Base-by-base conservation (phyloP, 1,140 invertebrate genomes). In the Dendrolimus punctatus region DNA sequence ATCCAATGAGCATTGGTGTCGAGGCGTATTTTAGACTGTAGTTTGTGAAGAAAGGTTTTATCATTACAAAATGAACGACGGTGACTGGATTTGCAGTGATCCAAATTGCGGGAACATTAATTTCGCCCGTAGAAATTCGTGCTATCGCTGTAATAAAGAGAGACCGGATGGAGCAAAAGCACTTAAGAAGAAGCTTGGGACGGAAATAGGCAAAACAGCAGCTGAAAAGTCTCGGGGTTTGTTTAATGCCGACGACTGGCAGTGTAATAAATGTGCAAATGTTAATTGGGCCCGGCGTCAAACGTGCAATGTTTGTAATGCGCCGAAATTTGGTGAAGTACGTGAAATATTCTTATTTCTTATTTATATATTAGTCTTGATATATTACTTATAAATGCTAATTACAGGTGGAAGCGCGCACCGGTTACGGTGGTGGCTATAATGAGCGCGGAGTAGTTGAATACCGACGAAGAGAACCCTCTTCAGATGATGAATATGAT, bases 161-260 rank as follows among this genome's bases (percentile, higher is more conserved):
- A 83, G 88, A 80, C 89, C 91, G 80, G 89, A 89, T 73, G 76
- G 66, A 50, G 66, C 51, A 36, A 88, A 87, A 58, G 53, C 73
- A 5, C 92, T 69, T 75, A 95, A 96, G 78, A 97, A 97, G 80
- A 97, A 97, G 88, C 90, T 98, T 53, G 97, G 97, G 1, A 95
- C 95, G 60, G 98, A 99, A 89, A 99, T 99, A 69, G 99, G 98
- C 3, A 99, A 99, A 89, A 94, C 94, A 45, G 95, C 97, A 23
- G 98, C 99, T 5, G 98, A 99, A 78, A 99, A 99, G 87, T 99
- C 97, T 65, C 93, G 97, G 68, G 99, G 99, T 8, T 89, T 99
- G n/a, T 98, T 96, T 77, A 96, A 96, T 88, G 98, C 98, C 50
- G 98, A 99, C 86, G 98, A 99, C 83, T 99, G 99, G 99, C 96